Conservation (phyloP, 2,888 invertebrate genomes). For the Neoascia interrupta region DNA sequence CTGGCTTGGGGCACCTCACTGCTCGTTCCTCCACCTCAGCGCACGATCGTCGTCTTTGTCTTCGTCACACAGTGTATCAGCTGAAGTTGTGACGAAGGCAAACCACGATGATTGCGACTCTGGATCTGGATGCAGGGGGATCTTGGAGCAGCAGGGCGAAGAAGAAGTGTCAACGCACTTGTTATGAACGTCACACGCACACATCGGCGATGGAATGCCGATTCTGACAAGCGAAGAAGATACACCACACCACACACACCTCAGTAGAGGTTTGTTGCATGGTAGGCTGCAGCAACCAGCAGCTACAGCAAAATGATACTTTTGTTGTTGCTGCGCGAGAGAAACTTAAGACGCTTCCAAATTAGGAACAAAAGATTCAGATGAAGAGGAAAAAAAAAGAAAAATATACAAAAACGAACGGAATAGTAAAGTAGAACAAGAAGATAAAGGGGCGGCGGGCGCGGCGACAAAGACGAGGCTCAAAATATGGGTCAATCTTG, state of each 20-base stretch:
- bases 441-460: slow-evolving; percentile 62
- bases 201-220: slow-evolving; percentile 57
- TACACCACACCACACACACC: slow-evolving; percentile 10
- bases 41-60: slow-evolving; percentile 21
- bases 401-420: background rate
- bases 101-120: slow-evolving; percentile 3
- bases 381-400: slow-evolving; percentile 13
- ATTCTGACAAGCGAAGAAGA: slow-evolving; percentile 49
- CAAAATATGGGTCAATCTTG: slow-evolving; percentile 76
- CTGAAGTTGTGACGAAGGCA: slow-evolving; percentile 68
- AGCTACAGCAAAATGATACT: slow-evolving; percentile 27
- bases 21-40: slow-evolving; percentile 5
- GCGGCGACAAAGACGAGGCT: too few species aligned
- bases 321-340: slow-evolving; percentile 12
- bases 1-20: slow-evolving; percentile 45
- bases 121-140: background rate
- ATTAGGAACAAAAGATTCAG: slow-evolving; percentile 57
- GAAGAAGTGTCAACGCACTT: slow-evolving; percentile 79
- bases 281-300: slow-evolving; percentile 2
- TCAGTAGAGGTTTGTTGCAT: too few species aligned
- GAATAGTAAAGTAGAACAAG: slow-evolving; percentile 37
- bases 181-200: slow-evolving; percentile 71
- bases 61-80: slow-evolving; percentile 64
- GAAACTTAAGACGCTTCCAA: slow-evolving; percentile 60
- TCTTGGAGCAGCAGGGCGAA: slow-evolving; percentile 41